Evolutionary conservation across 2,113 vertebrate genomes (phyloP).

Genomic region (Conger conger): DNA sequence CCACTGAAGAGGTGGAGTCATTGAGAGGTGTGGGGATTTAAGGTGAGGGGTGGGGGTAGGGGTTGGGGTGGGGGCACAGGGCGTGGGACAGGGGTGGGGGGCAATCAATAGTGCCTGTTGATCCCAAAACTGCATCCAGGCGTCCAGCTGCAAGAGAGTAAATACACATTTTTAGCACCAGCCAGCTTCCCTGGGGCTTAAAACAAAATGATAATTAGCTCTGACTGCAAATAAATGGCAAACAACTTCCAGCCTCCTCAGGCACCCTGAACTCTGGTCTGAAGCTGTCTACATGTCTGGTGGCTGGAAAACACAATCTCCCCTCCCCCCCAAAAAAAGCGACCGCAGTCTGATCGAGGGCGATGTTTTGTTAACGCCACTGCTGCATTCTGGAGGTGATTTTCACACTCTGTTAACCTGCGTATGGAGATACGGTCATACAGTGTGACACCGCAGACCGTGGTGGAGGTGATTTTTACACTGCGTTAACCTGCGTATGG

Average conservation of each 20-base stretch:
- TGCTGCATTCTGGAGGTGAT: too few relatives aligned
- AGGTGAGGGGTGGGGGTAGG: neutral
- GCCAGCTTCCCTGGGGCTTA: conserved; percentile 22
- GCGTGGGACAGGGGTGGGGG: neutral
- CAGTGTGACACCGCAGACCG: too few relatives aligned
- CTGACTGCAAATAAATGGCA: conserved; percentile 31
- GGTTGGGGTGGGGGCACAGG: neutral
- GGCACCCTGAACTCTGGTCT: neutral
- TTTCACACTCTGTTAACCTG: too few relatives aligned
- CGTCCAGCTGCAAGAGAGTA: conserved; percentile 24
- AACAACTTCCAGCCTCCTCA: conserved; percentile 25
- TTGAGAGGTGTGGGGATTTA: neutral
- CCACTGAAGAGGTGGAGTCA: neutral
- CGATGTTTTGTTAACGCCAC: neutral
- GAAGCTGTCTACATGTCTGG: neutral
- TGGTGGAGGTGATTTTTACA: neutral
- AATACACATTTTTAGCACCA: conserved; percentile 30
- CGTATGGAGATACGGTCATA: too few relatives aligned
- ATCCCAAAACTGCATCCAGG: neutral
- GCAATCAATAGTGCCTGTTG: neutral
- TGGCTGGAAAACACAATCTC: neutral
- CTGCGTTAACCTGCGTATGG: neutral
- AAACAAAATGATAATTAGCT: conserved; percentile 37
- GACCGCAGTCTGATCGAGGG: neutral
- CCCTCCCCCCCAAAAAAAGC: neutral